These are phyloP conservation scores for Drosophila vallismaia DNA, from an alignment of 2,888 invertebrate genomes.

Conservation along the genomic window DNA sequence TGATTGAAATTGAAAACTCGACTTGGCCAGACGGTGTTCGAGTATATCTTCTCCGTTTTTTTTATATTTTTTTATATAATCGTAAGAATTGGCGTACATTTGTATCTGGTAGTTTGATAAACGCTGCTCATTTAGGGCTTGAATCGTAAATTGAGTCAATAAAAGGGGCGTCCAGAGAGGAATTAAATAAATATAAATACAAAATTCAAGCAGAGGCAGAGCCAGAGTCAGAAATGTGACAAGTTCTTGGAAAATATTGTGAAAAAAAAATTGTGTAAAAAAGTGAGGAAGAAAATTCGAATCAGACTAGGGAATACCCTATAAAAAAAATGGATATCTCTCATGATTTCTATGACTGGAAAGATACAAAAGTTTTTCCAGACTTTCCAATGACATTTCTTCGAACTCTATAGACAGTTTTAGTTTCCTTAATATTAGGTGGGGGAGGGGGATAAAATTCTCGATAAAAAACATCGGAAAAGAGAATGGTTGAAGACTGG, in stretches of 20 bases:
- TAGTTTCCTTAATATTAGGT: constrained; percentile 45
- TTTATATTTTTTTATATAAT: too few species aligned
- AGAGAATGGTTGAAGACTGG: constrained; percentile 34
- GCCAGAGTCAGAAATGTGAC: constrained; percentile 46
- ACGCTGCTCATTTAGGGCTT: constrained; percentile 41
- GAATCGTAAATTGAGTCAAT: constrained; percentile 63
- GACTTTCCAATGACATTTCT: constrained; percentile 36
- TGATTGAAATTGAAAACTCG: constrained; percentile 45
- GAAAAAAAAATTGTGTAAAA: constrained; percentile 19
- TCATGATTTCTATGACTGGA: too few species aligned
- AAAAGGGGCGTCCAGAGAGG: constrained; percentile 52
- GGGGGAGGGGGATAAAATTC: constrained; percentile 46
- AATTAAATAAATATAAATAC: constrained; percentile 46
- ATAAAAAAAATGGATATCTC: too few species aligned
- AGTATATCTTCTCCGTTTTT: too few species aligned
- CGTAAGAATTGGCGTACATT: constrained; percentile 1
- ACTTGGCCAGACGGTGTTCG: constrained; percentile 20
- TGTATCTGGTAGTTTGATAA: constrained; percentile 27
- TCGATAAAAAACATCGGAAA: constrained; percentile 48
- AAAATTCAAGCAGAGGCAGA: constrained; percentile 45
- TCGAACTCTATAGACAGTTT: constrained; percentile 49
- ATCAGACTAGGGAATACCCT: constrained; percentile 13
- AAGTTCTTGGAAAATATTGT: constrained; percentile 64
- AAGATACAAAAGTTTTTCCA: too few species aligned
- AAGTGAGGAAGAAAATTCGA: background rate